Conservation (phyloP, 2,797 vertebrate species). For the Galagoides demidoff region DNA sequence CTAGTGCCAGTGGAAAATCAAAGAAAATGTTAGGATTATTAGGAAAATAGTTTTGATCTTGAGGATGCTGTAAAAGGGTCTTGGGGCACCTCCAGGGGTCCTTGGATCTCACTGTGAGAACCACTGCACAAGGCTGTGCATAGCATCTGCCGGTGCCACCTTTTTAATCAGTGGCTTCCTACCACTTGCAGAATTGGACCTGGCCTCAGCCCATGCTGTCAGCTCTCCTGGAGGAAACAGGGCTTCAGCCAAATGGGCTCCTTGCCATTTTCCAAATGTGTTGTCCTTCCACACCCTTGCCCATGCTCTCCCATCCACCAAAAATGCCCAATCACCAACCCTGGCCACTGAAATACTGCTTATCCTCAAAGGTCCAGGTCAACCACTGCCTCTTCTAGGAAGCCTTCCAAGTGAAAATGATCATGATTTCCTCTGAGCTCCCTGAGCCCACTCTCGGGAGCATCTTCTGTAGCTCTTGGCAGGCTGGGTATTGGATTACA, state of each 20-base stretch:
- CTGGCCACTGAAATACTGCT: not conserved
- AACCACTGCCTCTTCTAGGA: not conserved
- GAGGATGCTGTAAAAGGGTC: not conserved
- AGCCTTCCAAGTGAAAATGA: slow-evolving; percentile 4
- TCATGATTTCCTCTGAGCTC: not conserved
- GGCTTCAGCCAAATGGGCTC: not conserved
- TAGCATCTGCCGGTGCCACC: not conserved
- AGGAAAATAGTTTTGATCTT: not conserved
- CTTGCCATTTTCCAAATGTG: not conserved
- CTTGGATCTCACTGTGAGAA: not conserved
- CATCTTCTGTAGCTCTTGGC: not conserved
- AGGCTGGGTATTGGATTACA: not conserved
- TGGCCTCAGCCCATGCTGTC: not conserved
- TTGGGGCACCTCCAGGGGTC: not conserved
- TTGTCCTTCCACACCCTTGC: not conserved
- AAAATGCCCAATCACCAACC: not conserved
- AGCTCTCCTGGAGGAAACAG: not conserved
- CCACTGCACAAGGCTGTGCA: not conserved
- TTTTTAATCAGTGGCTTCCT: not conserved
- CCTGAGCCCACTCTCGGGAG: not conserved
- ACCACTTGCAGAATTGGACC: not conserved
- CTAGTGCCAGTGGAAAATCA: not conserved
- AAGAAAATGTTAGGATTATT: not conserved
- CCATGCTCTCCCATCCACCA: not conserved
- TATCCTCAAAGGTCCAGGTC: not conserved